Base-by-base conservation (phyloP, 2,113 vertebrate species). In the Peromyscus californicus region DNA sequence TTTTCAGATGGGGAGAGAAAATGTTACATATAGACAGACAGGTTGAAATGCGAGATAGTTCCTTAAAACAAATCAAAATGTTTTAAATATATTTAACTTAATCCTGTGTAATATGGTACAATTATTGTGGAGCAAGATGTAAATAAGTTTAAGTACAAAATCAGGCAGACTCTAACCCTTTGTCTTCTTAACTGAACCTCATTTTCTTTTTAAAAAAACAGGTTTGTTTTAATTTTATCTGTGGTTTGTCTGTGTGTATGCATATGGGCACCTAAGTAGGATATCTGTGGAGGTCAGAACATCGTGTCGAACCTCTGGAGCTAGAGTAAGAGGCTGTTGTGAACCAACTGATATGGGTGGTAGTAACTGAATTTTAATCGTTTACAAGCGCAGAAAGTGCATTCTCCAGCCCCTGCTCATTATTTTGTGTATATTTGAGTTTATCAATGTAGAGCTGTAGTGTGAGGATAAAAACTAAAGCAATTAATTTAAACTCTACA, bases 31-130 rank as follows among this genome's bases (percentile, higher is more conserved):
- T 61, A 17, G 8, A 42, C 4, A 39, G 24, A 39, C 4, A 31
- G 67, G 39, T 4, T 31, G 8, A 51, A 22, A 70, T 2, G 31
- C 1, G 33, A 1, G 7, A 51, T 59, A 29, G 39, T 48, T 54
- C 95, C 21, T 70, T 57, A 95, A 89, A 89, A 59, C 5, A 82
- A 75, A 61, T 94, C 2, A 33, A 94, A 45, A 74, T 67, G 0
- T 61, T 36, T 83, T 76, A 29, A 80, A 29, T 48, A 54, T 33
- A 85, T 45, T 36, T 80, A 11, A 88, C 51, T 9, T 87, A 69
- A 86, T 86, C 42, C 45, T 17, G 17, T n/a, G 75, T 88, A 93
- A 51, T 67, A 4, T 72, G 2, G 19, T 33, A 11, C 48, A 15
- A 42, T 96, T 31, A 61, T 65, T 72, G 84, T 74, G 24, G 78